These are phyloP conservation scores for Rhabdomys dilectus DNA, from an alignment of 2,113 vertebrate species.

Conservation along the genomic window DNA sequence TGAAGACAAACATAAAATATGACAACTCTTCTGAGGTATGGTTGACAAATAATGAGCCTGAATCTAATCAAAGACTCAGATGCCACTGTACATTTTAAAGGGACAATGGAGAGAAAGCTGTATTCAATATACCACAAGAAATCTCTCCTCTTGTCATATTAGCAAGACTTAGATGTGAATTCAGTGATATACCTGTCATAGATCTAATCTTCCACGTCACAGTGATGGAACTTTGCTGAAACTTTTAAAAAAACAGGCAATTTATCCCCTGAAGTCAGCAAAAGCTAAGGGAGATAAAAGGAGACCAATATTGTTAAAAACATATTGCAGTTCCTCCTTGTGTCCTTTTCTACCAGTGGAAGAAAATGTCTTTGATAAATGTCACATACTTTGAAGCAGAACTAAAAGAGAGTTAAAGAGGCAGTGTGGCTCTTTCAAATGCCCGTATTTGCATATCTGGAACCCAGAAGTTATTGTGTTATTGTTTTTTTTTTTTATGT, in stretches of 20 bases:
- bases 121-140: background rate
- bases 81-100: background rate
- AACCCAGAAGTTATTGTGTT: background rate
- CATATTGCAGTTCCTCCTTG: background rate
- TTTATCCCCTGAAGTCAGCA: background rate
- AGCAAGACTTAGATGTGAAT: background rate
- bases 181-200: background rate
- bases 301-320: background rate
- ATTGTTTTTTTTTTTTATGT: conserved; percentile 66
- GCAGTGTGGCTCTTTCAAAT: background rate
- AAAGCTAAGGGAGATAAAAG: background rate
- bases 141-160: background rate
- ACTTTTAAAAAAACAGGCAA: background rate
- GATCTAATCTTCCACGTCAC: background rate
- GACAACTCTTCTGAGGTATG: background rate
- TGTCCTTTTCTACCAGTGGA: background rate
- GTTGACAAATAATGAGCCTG: background rate
- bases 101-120: no score
- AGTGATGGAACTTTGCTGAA: background rate
- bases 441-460: no score
- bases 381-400: background rate
- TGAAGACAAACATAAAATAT: background rate
- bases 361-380: background rate
- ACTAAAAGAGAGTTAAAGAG: background rate
- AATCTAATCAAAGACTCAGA: background rate